These are phyloP conservation scores for Drosophila varians DNA, from an alignment of 1,140 invertebrate species.

Conservation along the genomic window DNA sequence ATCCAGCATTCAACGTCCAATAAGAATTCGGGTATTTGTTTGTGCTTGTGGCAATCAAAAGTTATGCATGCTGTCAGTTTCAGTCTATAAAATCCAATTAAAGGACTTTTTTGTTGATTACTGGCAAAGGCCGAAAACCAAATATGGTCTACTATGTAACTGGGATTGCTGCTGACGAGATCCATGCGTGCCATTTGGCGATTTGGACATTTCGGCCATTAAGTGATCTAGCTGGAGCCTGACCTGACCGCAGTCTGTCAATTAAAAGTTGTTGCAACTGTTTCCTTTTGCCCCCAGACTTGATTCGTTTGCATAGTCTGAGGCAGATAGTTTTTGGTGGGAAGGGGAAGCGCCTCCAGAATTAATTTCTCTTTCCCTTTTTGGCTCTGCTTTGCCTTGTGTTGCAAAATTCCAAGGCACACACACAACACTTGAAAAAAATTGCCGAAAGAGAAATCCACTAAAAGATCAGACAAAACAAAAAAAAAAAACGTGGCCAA, in stretches of 20 bases:
- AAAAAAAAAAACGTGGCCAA: slow-evolving; percentile 60
- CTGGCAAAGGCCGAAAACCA: slow-evolving; percentile 16
- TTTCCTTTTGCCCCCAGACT: too few species aligned
- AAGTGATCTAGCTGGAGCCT: too few species aligned
- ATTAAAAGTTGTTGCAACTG: slow-evolving; percentile 42
- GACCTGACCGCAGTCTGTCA: slow-evolving; percentile 41
- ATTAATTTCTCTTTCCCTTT: slow-evolving; percentile 19
- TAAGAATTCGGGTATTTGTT: background rate
- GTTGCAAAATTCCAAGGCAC: slow-evolving; percentile 35
- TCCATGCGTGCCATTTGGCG: slow-evolving; percentile 26
- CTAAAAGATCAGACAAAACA: slow-evolving; percentile 27
- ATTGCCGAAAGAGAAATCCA: slow-evolving; percentile 53
- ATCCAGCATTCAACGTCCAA: too few species aligned
- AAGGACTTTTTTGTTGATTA: slow-evolving; percentile 18
- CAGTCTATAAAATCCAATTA: slow-evolving; percentile 35
- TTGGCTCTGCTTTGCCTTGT: slow-evolving; percentile 12
- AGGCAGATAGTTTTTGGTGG: too few species aligned
- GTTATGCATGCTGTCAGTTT: background rate
- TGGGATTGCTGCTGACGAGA: slow-evolving; percentile 18
- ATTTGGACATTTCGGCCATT: too few species aligned
- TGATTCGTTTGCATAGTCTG: background rate
- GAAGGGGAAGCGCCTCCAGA: slow-evolving; percentile 1
- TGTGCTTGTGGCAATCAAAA: background rate
- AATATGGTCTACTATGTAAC: slow-evolving; percentile 41
- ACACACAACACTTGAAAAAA: slow-evolving; percentile 15